Evolutionary conservation across 2,888 invertebrate species (phyloP).

Genomic region (Leptarthrus brevirostris): DNA sequence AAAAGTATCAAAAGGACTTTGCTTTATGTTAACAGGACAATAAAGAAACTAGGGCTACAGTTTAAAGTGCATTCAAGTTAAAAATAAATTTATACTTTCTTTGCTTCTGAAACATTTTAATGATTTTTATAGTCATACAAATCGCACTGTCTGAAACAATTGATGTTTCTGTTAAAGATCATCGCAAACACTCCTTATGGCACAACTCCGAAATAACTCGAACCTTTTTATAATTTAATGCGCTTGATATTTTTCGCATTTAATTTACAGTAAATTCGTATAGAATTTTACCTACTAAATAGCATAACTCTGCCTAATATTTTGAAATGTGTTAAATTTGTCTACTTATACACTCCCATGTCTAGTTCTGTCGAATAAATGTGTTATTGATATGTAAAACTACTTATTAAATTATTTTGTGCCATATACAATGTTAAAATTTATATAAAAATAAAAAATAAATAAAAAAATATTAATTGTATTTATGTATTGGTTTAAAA

Average conservation of each 20-base stretch:
- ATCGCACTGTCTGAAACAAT: neutral
- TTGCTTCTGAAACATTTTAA: no score
- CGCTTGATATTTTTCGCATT: no score
- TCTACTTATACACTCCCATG: constrained; percentile 9
- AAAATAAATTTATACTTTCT: neutral
- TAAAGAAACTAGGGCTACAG: neutral
- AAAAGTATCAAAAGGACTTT: neutral
- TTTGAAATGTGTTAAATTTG: no score
- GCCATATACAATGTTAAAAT: constrained; percentile 7
- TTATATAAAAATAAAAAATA: constrained; percentile 1
- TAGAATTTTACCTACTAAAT: no score
- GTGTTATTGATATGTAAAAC: constrained; percentile 17
- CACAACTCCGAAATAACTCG: no score
- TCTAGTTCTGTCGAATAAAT: constrained; percentile 41
- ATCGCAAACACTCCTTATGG: no score
- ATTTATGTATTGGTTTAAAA: neutral
- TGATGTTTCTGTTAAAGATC: no score
- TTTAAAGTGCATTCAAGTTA: neutral
- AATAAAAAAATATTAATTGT: neutral
- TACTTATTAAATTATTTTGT: constrained; percentile 1
- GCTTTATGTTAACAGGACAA: neutral
- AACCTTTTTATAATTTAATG: no score
- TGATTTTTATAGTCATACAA: neutral
- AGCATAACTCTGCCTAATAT: no score
- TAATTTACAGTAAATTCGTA: no score